Evolutionary conservation across 1,140 invertebrate genomes (phyloP), one percentile per base, ranked within the genome.

Genomic region (Theocolax elegans): DNA sequence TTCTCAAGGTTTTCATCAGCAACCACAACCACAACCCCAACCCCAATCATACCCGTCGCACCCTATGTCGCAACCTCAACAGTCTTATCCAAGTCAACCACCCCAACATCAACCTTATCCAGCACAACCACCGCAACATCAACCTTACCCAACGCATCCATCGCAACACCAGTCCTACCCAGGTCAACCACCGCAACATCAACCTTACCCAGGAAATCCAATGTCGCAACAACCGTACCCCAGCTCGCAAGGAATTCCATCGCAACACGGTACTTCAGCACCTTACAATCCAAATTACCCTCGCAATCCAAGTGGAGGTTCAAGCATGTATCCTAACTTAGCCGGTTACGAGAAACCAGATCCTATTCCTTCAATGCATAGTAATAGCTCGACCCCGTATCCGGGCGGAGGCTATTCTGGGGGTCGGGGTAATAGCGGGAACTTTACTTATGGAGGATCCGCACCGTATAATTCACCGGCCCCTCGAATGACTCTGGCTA

Each of bases 381-480:
- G 12, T 46, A 65, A 35, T 71, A 74, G 60, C 46, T 69, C 76
- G 51, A 27, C 49, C 67, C 63, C 62, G 44, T 79, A 78, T 51
- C 79, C 72, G 70, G 75, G 77, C 58, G 77, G 72, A 74, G 76
- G 70, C 42, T 79, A 78, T 77, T 72, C 77, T 53, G 81, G 82
- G 81, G 81, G 83, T 74, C 81, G 81, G 74, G 79, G 77, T 74
- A 72, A 59, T 72, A 67, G 75, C 60, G 64, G 68, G 63, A 71
- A 63, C 19, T 75, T 76, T 74, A 59, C 75, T 66, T 76, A 80
- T 15, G 62, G 62, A 68, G 74, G 54, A 75, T 72, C 54, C n/a
- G 46, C 67, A 35, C 25, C 51, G 65, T 54, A 72, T 62, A 58
- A 53, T 73, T 69, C 75, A 74, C 74, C 72, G 72, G 74, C 76